Percentiles rank a stretch among this genome's conserved stretches.
phyloP scores from a whole-genome alignment of 2,888 invertebrate genomes.

The Thereva unica region DNA sequence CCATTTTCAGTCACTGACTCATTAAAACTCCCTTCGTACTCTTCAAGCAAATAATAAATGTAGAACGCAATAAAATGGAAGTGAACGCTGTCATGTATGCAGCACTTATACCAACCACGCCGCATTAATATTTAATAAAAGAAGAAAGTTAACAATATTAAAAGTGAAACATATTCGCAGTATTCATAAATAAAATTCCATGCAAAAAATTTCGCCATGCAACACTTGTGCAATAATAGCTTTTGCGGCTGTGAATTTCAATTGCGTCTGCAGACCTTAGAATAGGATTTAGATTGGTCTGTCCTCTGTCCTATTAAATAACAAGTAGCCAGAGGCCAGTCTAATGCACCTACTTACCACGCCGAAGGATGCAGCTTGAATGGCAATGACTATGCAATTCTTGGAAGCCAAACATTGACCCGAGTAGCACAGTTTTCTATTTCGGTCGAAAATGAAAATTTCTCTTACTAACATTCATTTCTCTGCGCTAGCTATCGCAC shows the following conservation, averaged over 20 bases:
- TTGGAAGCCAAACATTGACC: constrained; percentile 14
- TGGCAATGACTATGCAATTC: constrained; percentile 22
- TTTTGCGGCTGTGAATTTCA: constrained; percentile 18
- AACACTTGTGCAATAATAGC: constrained; percentile 19
- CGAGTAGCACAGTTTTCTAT: constrained; percentile 35
- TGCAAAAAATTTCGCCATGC: constrained; percentile 4
- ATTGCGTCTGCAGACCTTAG: constrained; percentile 3
- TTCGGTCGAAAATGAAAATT: constrained; percentile 37
- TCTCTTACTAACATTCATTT: constrained; percentile 33
- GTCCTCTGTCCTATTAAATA: constrained; percentile 30
- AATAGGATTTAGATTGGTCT: constrained; percentile 3
- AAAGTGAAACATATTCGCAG: constrained; percentile 30
- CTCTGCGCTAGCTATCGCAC: background rate
- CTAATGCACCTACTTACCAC: constrained; percentile 22
- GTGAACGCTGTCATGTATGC: no score
- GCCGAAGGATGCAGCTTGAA: constrained; percentile 22
- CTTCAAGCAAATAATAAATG: no score
- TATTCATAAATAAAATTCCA: constrained; percentile 18
- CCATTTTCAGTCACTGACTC: no score
- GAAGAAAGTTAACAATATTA: constrained; percentile 25
- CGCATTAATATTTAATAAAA: background rate
- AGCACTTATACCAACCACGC: no score
- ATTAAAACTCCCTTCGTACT: no score
- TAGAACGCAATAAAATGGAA: no score
- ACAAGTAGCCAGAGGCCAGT: constrained; percentile 16